phyloP scores from a whole-genome alignment of 2,888 invertebrate species.

The Psococerastis gibbosa region DNA sequence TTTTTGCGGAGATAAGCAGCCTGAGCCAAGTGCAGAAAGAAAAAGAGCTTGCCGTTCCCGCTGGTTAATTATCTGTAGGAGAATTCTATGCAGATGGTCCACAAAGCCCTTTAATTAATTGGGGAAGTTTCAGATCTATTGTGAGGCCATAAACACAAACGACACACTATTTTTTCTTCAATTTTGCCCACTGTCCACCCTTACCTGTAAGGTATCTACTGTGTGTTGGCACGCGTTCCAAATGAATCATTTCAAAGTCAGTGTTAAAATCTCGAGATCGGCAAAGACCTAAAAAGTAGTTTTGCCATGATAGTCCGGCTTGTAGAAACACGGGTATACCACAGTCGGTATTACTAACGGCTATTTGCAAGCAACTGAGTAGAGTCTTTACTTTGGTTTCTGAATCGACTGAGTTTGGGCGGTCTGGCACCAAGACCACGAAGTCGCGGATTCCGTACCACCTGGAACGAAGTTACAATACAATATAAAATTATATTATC shows the following conservation, averaged over 20 bases:
- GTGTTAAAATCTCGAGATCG: slow-evolving; percentile 56
- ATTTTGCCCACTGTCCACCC: no score
- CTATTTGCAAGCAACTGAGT: slow-evolving; percentile 64
- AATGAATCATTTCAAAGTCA: slow-evolving; percentile 78
- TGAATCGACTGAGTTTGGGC: slow-evolving; percentile 27
- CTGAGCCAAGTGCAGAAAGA: no score
- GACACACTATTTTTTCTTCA: no score
- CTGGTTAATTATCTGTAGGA: no score
- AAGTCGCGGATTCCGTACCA: slow-evolving; percentile 75
- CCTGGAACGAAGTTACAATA: slow-evolving; percentile 16
- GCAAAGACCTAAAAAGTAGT: slow-evolving; percentile 61
- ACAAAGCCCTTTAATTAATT: no score
- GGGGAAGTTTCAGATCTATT: no score
- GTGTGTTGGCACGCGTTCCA: slow-evolving; percentile 58
- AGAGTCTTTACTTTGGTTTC: slow-evolving; percentile 58
- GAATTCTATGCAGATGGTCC: no score
- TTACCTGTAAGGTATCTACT: slow-evolving; percentile 61
- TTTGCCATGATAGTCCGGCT: slow-evolving; percentile 61
- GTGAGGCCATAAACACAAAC: no score
- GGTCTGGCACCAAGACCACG: slow-evolving; percentile 49
- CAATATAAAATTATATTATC: not conserved
- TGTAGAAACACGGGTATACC: slow-evolving; percentile 75
- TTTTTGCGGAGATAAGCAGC: no score
- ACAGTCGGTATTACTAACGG: slow-evolving; percentile 60
- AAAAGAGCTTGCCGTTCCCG: no score